These are phyloP conservation scores for Mionectes olivaceus DNA, from an alignment of 2,797 vertebrate species.

Conservation along the genomic window DNA sequence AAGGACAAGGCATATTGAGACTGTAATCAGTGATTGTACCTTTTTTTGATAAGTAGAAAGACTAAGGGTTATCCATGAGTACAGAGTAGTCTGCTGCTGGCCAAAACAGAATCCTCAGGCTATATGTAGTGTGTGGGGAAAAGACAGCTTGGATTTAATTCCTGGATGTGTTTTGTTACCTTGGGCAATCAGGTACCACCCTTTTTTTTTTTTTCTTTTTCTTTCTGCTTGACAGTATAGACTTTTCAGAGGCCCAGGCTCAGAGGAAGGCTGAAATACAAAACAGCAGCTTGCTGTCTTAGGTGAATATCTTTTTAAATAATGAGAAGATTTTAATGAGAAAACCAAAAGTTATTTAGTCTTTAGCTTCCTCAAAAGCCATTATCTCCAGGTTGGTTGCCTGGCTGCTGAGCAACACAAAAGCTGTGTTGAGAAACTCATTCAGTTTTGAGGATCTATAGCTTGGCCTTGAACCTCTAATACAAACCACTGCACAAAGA, in stretches of 20 bases:
- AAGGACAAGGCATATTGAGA: not conserved
- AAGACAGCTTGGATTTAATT: not conserved
- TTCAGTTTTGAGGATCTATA: not conserved
- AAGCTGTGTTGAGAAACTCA: conserved; percentile 9
- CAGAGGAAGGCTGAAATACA: not conserved
- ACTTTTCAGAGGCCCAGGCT: not conserved
- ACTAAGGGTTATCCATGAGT: not conserved
- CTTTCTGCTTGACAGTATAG: not conserved
- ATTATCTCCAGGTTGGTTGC: conserved; percentile 1
- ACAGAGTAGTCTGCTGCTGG: not conserved
- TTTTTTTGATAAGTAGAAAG: not conserved
- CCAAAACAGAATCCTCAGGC: not conserved
- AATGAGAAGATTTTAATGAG: conserved; percentile 42
- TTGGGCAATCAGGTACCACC: not conserved
- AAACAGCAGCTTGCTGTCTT: not conserved
- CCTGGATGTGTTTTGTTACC: not conserved
- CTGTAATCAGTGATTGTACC: not conserved
- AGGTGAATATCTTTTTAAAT: not conserved
- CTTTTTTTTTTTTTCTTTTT: not conserved
- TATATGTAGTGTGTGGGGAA: not conserved
- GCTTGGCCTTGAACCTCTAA: conserved; percentile 36
- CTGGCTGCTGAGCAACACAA: conserved; percentile 6
- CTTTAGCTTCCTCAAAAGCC: conserved; percentile 12
- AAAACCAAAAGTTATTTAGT: not conserved
- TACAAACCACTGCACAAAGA: not conserved